phyloP scores from a whole-genome alignment of 2,797 vertebrate species.

The Coregonus sp. region DNA sequence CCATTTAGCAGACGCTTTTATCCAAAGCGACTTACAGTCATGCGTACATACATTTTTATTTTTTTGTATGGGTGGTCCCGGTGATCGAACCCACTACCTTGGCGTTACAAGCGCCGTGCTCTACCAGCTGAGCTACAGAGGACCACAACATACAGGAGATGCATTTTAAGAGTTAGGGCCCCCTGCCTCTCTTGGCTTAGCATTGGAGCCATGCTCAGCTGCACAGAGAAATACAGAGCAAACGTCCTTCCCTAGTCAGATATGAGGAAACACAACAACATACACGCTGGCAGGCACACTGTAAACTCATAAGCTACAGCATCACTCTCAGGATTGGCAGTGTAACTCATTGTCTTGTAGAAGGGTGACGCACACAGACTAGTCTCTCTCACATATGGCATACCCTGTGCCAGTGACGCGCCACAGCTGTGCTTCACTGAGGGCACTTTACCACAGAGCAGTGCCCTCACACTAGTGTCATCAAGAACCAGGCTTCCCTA shows the following conservation, averaged over 20 bases:
- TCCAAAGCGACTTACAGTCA: too few relatives aligned
- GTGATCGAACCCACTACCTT: too few relatives aligned
- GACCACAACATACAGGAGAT: neutral
- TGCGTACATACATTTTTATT: too few relatives aligned
- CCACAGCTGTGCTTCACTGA: conserved; percentile 19
- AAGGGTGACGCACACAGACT: too few relatives aligned
- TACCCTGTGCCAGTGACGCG: neutral
- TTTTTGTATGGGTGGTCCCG: too few relatives aligned
- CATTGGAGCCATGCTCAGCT: conserved; percentile 15
- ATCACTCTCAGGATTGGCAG: neutral
- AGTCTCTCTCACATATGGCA: neutral
- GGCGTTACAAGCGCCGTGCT: too few relatives aligned
- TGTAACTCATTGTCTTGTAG: too few relatives aligned
- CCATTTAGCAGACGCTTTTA: too few relatives aligned
- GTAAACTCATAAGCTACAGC: conserved; percentile 18
- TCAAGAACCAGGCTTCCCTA: too few relatives aligned
- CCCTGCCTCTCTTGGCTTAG: conserved; percentile 39
- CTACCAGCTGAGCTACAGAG: too few relatives aligned
- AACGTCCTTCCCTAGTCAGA: conserved; percentile 10
- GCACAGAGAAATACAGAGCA: conserved; percentile 34
- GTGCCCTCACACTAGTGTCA: neutral
- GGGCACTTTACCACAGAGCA: conserved; percentile 19
- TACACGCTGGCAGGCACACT: neutral
- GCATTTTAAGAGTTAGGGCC: neutral
- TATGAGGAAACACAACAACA: neutral